A percentile compares a stretch with the other conserved stretches of the same genome.
Conservation (phyloP, 2,113 vertebrate genomes). For the Procapra przewalskii region DNA sequence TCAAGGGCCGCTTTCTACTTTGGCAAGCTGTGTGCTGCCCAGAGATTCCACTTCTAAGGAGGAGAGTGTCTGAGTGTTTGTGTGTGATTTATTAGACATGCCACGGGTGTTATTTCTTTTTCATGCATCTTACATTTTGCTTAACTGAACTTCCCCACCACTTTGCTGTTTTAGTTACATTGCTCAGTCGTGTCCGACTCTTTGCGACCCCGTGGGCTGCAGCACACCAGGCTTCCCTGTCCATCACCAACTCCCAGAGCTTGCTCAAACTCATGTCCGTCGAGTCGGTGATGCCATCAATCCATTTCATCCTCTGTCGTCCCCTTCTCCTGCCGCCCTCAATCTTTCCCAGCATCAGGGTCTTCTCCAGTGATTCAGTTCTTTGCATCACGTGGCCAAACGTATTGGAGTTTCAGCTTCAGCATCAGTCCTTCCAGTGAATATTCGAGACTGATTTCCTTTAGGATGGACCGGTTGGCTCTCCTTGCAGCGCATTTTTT, state of each 20-base stretch:
- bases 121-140: neutral
- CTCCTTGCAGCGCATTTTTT: neutral
- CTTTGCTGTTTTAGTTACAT: neutral
- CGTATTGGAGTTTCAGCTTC: neutral
- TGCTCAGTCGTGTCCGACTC: fast-evolving
- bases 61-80: neutral
- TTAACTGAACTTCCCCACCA: no score
- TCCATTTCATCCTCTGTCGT: neutral
- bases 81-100: neutral
- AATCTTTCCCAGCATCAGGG: neutral
- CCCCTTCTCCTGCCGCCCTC: fast-evolving
- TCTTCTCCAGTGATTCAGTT: neutral
- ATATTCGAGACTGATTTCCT: neutral
- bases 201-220: neutral
- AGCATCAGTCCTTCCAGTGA: neutral
- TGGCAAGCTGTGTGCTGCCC: neutral
- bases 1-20: neutral
- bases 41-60: neutral
- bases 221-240: neutral
- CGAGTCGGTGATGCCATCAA: fast-evolving
- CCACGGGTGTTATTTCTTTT: no score
- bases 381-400: neutral
- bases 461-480: neutral
- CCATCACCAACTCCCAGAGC: fast-evolving
- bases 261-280: neutral